Conservation (phyloP, 2,888 invertebrate genomes). For the Allygus modestus region DNA sequence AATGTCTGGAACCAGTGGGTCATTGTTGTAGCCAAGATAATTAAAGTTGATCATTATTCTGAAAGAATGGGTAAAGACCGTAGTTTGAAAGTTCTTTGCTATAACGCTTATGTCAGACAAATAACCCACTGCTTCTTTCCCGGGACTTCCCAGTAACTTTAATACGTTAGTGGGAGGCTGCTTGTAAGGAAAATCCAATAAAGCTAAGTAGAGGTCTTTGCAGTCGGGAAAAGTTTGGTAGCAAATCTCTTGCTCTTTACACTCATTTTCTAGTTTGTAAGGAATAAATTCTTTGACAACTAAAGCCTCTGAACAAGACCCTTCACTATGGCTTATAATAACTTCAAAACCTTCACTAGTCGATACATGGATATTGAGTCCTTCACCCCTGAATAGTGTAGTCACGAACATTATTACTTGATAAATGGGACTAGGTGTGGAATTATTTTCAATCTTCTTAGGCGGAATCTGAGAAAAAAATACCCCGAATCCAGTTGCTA, state of each 20-base stretch:
- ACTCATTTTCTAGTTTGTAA: neutral
- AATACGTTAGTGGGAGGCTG: neutral
- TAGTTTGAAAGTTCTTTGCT: neutral
- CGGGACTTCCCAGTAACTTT: neutral
- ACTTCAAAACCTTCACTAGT: slow-evolving; percentile 7
- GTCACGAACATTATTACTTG: neutral
- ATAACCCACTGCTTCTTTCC: neutral
- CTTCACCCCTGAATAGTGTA: neutral
- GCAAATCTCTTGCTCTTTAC: neutral
- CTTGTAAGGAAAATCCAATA: neutral
- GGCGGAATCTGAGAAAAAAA: neutral
- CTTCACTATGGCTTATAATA: neutral
- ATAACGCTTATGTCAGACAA: neutral
- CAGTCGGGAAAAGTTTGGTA: neutral
- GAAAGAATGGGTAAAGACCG: neutral
- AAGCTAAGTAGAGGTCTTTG: neutral
- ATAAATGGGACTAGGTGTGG: neutral
- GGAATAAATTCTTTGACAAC: neutral
- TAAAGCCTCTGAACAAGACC: neutral
- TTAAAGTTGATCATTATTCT: neutral
- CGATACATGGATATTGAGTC: neutral
- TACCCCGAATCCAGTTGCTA: slow-evolving; percentile 10
- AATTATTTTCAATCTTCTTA: neutral
- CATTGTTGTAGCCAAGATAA: neutral
- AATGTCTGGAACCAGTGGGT: neutral